These are phyloP conservation scores for Pteruthius melanotis DNA, from an alignment of 2,113 vertebrate genomes.

Conservation along the genomic window DNA sequence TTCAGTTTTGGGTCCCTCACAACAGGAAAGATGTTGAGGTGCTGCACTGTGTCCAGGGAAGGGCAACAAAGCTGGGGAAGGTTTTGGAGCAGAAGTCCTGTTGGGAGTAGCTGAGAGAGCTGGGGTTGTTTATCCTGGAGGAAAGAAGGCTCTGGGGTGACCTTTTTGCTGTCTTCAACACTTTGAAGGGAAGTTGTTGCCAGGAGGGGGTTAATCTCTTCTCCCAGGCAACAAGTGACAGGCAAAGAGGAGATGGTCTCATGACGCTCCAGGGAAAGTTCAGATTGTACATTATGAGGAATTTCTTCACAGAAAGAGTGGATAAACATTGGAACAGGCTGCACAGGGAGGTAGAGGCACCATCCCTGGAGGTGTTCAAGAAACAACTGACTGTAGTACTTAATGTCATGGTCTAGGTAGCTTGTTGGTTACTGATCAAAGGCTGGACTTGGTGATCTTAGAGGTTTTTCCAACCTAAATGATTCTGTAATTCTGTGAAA, in stretches of 20 bases:
- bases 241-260: not conserved
- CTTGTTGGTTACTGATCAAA: not conserved
- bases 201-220: not conserved
- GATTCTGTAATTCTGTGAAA: not conserved
- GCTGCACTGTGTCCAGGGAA: too few species aligned
- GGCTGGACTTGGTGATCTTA: not conserved
- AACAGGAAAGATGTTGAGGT: not conserved
- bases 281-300: not conserved
- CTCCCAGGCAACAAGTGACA: too few species aligned
- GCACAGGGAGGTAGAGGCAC: not conserved
- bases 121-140: not conserved
- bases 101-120: not conserved
- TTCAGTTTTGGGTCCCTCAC: not conserved
- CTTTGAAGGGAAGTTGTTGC: not conserved
- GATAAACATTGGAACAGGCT: not conserved
- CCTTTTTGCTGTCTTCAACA: too few species aligned
- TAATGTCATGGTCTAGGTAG: not conserved
- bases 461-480: not conserved
- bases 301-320: not conserved
- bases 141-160: not conserved
- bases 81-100: not conserved
- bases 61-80: not conserved
- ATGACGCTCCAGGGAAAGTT: not conserved
- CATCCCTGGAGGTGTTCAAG: not conserved
- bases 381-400: not conserved